Conservation (phyloP, 2,113 vertebrate genomes). For the Orthochromis indermauri region DNA sequence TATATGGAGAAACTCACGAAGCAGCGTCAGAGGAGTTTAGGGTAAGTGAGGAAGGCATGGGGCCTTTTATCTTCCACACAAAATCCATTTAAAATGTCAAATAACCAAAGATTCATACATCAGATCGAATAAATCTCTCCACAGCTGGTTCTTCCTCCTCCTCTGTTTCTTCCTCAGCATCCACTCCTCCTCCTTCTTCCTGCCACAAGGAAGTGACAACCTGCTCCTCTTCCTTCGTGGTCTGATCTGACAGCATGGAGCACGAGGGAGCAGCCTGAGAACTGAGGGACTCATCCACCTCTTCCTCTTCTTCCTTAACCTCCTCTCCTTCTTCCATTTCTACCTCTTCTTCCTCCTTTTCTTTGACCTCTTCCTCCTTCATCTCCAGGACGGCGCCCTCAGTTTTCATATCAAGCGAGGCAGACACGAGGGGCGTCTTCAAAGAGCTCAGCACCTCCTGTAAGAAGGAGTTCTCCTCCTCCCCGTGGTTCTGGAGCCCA, state of each 20-base stretch:
- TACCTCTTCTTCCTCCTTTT: background rate
- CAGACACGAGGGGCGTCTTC: conserved; percentile 51
- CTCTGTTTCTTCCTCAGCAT: background rate
- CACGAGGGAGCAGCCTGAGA: background rate
- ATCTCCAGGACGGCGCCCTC: conserved; percentile 14
- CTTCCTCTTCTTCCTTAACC: background rate
- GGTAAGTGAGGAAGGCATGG: background rate
- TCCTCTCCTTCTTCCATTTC: background rate
- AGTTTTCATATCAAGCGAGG: conserved; percentile 13
- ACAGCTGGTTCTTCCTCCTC: background rate
- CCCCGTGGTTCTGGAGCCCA: background rate
- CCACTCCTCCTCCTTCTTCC: background rate
- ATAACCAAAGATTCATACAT: conserved; percentile 17
- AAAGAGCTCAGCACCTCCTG: conserved; percentile 71
- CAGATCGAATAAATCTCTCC: background rate
- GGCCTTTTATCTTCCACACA: background rate
- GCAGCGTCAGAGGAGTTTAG: background rate
- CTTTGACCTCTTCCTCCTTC: background rate
- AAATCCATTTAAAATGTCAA: background rate
- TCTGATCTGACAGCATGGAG: background rate
- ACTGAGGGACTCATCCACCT: background rate
- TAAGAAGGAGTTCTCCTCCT: conserved; percentile 61
- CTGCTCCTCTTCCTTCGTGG: background rate
- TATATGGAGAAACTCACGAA: background rate
- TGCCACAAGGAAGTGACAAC: background rate